Base-by-base conservation (phyloP, 1,140 invertebrate species). In the Thalassaphorura encarpata region DNA sequence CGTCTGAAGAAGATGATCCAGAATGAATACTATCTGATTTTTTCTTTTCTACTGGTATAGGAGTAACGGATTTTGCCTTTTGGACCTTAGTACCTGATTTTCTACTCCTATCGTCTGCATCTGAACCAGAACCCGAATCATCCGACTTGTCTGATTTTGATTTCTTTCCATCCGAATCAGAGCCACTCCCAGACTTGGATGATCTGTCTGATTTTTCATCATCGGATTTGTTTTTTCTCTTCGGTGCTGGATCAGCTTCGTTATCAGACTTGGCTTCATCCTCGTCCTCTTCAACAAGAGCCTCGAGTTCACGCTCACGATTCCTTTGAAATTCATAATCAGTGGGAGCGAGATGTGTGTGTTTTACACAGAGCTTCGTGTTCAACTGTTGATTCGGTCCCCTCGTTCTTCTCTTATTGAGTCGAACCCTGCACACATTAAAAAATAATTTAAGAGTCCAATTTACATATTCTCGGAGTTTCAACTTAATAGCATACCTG, bases 321-420 rank as follows among this genome's bases (percentile, higher is more conserved):
- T 84, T 82, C 29, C 89, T 74, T 69, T 96, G 87, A 78, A 90
- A 87, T 59, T 83, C 79, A 67, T 88, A 84, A 71, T 97, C 93
- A 52, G 78, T 75, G 0, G 84, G 84, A 68, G 87, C 87, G n/a
- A 97, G 75, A 4, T 87, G 82, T 46, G 91, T 76, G 71, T 98
- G 93, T 54, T 87, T 85, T 0, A 98, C 91, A 56, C 96, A 81
- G 2, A 96, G 73, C 52, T 86, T 75, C 0, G 89, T 91, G 60
- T 89, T 87, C 43, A 87, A 84, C 57, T 79, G 76, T 24, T 68
- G 66, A 48, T 65, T 62, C 15, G 69, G 70, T 21, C 59, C 66
- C 47, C 67, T 63, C 64, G 67, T 62, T 18, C 74, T 67, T 54
- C 79, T 67, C 58, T 80, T 76, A 66, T 76, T 80, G 54, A 81